These are phyloP conservation scores for Chaetophractus vellerosus DNA, from an alignment of 2,797 vertebrate species.

Conservation along the genomic window DNA sequence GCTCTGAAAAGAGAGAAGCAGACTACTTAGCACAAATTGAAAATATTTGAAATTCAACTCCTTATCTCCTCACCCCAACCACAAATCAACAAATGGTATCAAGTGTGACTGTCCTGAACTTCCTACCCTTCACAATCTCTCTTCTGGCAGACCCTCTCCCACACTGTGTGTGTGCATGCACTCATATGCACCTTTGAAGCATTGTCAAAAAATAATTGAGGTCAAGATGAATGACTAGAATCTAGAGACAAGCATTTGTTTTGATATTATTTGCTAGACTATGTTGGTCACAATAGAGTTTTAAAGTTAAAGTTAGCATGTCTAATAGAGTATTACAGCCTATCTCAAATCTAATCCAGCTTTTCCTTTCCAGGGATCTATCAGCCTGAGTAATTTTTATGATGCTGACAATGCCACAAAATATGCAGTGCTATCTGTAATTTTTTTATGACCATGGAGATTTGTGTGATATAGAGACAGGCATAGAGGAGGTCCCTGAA, in stretches of 20 bases:
- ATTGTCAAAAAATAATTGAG: neutral
- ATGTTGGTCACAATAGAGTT: no score
- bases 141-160: neutral
- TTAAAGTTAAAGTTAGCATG: no score
- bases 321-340: no score
- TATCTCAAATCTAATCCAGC: neutral
- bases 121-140: constrained; percentile 4
- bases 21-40: neutral
- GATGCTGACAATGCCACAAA: neutral
- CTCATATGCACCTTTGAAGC: neutral
- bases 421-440: neutral
- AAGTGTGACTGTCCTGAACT: neutral
- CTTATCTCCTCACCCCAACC: neutral
- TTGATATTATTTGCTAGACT: no score
- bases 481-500: neutral
- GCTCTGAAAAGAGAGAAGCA: neutral
- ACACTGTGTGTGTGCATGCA: neutral
- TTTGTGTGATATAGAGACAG: neutral
- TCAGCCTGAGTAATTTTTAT: neutral
- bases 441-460: neutral
- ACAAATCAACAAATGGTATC: neutral
- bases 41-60: neutral
- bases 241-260: neutral
- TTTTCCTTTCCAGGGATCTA: neutral
- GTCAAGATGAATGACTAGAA: neutral